A percentile compares a stretch with the other conserved stretches of the same genome.
phyloP scores from a whole-genome alignment of 2,113 vertebrate genomes.

The Salvelinus alpinus region DNA sequence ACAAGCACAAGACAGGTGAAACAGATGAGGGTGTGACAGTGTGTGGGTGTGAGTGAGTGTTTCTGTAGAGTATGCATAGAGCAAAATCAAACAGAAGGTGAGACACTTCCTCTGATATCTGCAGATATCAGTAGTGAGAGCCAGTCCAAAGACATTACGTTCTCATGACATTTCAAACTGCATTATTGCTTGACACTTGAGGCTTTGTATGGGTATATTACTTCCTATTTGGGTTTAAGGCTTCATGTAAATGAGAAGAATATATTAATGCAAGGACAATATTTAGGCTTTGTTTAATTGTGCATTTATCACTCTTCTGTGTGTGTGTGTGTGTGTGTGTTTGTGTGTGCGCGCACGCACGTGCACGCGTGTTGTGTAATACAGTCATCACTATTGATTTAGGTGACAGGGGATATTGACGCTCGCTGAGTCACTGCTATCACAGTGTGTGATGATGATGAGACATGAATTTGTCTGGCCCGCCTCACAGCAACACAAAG shows the following conservation, averaged over 20 bases:
- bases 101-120: background rate
- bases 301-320: slow-evolving; percentile 21
- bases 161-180: background rate
- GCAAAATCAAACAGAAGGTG: no score
- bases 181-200: background rate
- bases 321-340: slow-evolving; percentile 12
- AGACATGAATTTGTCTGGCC: slow-evolving; percentile 70
- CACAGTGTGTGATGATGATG: slow-evolving; percentile 55
- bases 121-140: background rate
- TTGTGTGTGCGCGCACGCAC: background rate
- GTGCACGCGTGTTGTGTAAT: background rate
- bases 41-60: no score
- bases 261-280: background rate
- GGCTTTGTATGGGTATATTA: background rate
- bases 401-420: background rate
- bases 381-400: background rate
- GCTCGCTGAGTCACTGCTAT: slow-evolving; percentile 70
- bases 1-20: no score
- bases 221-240: background rate
- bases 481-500: slow-evolving; percentile 64
- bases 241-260: background rate
- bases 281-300: background rate
- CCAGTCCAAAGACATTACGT: background rate
- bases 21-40: no score
- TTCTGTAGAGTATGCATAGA: no score